A percentile compares a stretch with the other conserved stretches of the same genome.
Evolutionary conservation across 2,113 vertebrate species (phyloP).

Genomic region (Centropristis striata): DNA sequence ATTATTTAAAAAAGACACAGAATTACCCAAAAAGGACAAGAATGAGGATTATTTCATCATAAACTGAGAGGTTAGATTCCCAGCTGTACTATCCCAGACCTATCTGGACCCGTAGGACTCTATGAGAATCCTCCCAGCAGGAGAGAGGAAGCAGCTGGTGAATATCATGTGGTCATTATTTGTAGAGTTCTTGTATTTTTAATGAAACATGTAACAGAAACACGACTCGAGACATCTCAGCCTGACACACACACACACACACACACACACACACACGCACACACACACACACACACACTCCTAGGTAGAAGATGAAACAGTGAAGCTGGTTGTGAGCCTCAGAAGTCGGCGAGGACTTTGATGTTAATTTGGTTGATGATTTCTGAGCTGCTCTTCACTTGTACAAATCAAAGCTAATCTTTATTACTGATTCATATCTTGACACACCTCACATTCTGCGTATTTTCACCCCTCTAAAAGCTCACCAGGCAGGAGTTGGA

Average conservation of each 20-base stretch:
- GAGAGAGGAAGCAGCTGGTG: not conserved
- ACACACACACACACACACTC: not conserved
- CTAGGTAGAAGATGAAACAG: not conserved
- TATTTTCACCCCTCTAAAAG: constrained; percentile 6
- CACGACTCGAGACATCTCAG: not conserved
- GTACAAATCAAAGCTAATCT: constrained; percentile 56
- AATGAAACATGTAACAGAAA: not conserved
- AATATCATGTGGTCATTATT: not conserved
- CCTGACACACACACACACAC: not conserved
- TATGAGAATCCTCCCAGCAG: no score
- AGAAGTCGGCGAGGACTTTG: constrained; percentile 28
- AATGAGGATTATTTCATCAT: no score
- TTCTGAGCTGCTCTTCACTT: constrained; percentile 37
- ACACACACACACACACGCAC: not conserved
- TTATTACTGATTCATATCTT: constrained; percentile 54
- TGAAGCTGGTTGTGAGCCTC: not conserved
- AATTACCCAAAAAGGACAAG: no score
- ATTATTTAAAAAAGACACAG: no score
- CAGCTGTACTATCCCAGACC: no score
- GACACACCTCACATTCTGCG: not conserved
- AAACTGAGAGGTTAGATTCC: no score
- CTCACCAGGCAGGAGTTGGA: constrained; percentile 9
- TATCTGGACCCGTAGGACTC: no score
- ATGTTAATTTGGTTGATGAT: constrained; percentile 48
- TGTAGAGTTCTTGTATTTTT: not conserved